Conservation (phyloP, 2,113 vertebrate species). For the Dasyornis broadbenti region DNA sequence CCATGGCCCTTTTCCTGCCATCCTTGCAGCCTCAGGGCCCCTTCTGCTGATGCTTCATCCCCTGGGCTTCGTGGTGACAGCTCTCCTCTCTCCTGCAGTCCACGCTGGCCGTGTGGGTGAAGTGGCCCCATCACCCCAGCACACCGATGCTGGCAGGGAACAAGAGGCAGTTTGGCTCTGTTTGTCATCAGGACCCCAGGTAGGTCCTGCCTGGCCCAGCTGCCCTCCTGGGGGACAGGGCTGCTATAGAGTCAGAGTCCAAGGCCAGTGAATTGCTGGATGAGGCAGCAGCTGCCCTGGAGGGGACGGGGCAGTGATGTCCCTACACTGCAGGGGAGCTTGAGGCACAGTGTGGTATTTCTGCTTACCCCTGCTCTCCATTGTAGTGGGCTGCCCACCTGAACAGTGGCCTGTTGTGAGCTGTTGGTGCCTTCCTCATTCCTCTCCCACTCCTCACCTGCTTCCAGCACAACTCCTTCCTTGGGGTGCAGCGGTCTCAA, state of each 20-base stretch:
- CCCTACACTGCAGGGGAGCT: not conserved
- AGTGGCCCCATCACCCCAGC: slow-evolving; percentile 89
- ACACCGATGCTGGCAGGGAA: slow-evolving; percentile 79
- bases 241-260: not conserved
- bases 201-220: slow-evolving; percentile 34
- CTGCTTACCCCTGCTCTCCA: not conserved
- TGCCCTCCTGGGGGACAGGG: not conserved
- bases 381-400: not conserved
- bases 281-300: not conserved
- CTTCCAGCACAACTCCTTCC: not conserved
- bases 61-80: not conserved
- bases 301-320: not conserved
- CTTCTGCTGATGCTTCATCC: not conserved
- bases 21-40: not conserved
- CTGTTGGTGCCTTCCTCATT: not conserved
- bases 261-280: not conserved
- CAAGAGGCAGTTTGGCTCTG: slow-evolving; percentile 85
- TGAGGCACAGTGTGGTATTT: not conserved
- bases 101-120: slow-evolving; percentile 95
- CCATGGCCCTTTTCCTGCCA: not conserved
- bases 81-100: slow-evolving; percentile 73
- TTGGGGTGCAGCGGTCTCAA: rapidly evolving
- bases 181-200: slow-evolving; percentile 98
- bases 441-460: not conserved
- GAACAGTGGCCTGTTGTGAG: not conserved